phyloP scores from a whole-genome alignment of 1,140 invertebrate species.

The Megathymus violae region DNA sequence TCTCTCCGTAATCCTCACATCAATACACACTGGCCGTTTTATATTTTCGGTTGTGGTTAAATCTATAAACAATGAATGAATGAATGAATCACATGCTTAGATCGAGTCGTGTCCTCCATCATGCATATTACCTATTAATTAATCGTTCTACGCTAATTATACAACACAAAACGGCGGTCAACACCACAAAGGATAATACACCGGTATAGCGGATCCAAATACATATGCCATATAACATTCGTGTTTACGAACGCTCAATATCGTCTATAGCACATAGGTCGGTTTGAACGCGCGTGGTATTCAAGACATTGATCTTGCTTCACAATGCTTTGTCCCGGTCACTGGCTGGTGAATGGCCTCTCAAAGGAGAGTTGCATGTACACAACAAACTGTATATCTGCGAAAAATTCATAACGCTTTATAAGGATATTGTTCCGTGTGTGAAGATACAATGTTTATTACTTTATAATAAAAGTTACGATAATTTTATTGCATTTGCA shows the following conservation, averaged over 20 bases:
- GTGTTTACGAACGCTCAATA: slow-evolving; percentile 43
- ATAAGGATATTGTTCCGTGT: slow-evolving; percentile 29
- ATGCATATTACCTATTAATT: slow-evolving; percentile 70
- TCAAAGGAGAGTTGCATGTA: slow-evolving; percentile 54
- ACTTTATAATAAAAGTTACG: no score
- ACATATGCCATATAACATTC: slow-evolving; percentile 44
- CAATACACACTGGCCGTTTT: no score
- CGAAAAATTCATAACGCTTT: slow-evolving; percentile 57
- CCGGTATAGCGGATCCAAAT: slow-evolving; percentile 32
- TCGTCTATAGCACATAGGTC: slow-evolving; percentile 50
- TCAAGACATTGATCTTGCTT: slow-evolving; percentile 67
- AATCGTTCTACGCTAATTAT: slow-evolving; percentile 75
- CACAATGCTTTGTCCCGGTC: slow-evolving; percentile 67
- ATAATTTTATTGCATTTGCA: no score
- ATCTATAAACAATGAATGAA: no score
- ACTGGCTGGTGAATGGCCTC: slow-evolving; percentile 58
- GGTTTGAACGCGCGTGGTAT: slow-evolving; percentile 55
- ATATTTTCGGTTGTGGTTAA: no score
- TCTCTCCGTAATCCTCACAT: no score
- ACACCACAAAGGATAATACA: slow-evolving; percentile 58
- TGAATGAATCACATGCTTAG: slow-evolving; percentile 29
- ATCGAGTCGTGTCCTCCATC: no score
- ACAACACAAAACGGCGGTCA: slow-evolving; percentile 61
- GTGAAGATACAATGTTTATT: no score
- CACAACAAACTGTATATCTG: slow-evolving; percentile 58